Percentiles rank a stretch among this genome's conserved stretches.
These are phyloP conservation scores for Ictalurus punctatus DNA, from an alignment of 2,113 vertebrate genomes.

Conservation along the genomic window DNA sequence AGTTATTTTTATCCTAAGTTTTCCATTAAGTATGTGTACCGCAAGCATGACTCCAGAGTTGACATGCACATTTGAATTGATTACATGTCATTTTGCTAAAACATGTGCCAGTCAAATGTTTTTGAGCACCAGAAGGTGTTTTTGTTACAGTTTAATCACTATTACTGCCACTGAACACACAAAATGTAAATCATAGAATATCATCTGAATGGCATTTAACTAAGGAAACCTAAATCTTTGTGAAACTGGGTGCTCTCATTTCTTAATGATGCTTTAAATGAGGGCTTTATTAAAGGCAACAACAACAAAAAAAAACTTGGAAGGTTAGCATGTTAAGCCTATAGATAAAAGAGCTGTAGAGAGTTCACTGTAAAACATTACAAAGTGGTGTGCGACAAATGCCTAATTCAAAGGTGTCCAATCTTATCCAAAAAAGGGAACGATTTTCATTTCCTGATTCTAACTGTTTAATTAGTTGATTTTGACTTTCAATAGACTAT, in stretches of 20 bases:
- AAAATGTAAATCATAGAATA: neutral
- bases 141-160: neutral
- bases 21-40: neutral
- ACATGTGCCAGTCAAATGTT: neutral
- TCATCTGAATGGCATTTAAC: neutral
- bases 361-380: neutral
- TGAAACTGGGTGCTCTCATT: no score
- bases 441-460: neutral
- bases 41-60: slow-evolving; percentile 21
- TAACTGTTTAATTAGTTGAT: neutral
- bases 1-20: slow-evolving; percentile 37
- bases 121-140: neutral
- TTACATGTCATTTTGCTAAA: slow-evolving; percentile 18
- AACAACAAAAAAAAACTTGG: neutral
- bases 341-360: neutral
- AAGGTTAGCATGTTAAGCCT: neutral
- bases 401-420: neutral
- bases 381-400: neutral
- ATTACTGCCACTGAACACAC: neutral
- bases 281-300: neutral
- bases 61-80: neutral
- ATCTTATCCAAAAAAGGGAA: neutral
- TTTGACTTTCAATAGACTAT: neutral
- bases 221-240: neutral
- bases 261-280: neutral